Base-by-base conservation (phyloP, 2,888 invertebrate species). In the Netelia inedita region DNA sequence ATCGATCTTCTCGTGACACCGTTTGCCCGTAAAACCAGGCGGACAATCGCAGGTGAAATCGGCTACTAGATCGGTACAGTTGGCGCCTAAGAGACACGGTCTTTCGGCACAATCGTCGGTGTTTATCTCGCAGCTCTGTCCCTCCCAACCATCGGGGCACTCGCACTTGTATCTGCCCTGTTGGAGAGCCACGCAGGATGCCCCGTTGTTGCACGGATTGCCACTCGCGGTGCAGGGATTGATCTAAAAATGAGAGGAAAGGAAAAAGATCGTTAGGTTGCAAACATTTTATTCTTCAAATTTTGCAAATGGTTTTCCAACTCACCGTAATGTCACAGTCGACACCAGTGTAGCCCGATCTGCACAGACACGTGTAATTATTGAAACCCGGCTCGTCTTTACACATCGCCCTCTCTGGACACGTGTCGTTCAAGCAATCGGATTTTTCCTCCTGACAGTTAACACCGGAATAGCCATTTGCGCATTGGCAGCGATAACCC, bases 91-190 rank as follows among this genome's bases (percentile, higher is more conserved):
- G 0, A 98, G 95, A 92, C 98, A 98, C 35, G 99, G 99, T 88
- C 96, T 96, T 93, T 98, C 98, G 6, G 97, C 96, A 93, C 99
- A 99, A 92, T 99, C 99, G 91, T 99, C 97, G 86, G 96, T 97
- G 92, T 98, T 98, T n/a, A 95, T 95, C 92, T 98, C 98, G 93
- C 99, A 99, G 84, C 97, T 96, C 89, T 98, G 97, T 83, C 99
- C 99, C 93, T 98, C 98, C 99, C 99, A 99, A 57, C 99, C 99
- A 21, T 98, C 97, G 75, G 98, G 94, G 93, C 99, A 99, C 93
- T 98, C 98, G 93, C 99, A 99, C 93, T 97, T 97, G 94, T 97
- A 99, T 88, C 98, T 95, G 11, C 98, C 98, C 95, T 98, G 98
- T 93, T 98, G 98, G 81, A 98, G 95, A 63, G 98, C 98, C 86